Evolutionary conservation across 2,797 vertebrate genomes (phyloP).

Genomic region (Tinamus major): DNA sequence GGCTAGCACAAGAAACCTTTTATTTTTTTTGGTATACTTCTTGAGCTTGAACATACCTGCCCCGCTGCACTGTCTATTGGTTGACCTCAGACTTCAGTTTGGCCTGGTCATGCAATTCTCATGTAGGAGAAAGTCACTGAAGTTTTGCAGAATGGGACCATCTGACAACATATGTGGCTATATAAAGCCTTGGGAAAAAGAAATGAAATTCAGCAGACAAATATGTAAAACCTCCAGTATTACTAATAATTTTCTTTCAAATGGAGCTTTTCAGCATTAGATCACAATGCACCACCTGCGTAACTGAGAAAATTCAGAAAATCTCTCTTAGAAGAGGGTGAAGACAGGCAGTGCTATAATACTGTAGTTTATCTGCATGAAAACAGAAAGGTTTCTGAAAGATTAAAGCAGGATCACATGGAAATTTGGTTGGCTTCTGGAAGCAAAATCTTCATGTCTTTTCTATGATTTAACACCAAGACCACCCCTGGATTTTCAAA

Average conservation of each 20-base stretch:
- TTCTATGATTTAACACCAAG: background rate
- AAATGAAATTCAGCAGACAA: background rate
- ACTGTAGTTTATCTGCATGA: background rate
- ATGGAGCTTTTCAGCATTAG: background rate
- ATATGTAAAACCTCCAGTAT: background rate
- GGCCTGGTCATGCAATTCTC: background rate
- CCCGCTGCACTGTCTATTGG: background rate
- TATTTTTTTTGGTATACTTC: constrained; percentile 10
- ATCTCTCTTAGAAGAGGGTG: background rate
- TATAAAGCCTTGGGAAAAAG: background rate
- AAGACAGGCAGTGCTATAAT: background rate
- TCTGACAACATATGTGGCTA: background rate
- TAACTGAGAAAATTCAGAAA: background rate
- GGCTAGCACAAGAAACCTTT: background rate
- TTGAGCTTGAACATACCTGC: background rate
- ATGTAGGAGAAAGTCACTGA: background rate
- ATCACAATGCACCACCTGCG: background rate
- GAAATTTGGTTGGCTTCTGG: background rate
- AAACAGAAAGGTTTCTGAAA: background rate
- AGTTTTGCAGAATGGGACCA: background rate
- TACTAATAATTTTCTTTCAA: background rate
- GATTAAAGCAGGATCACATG: background rate
- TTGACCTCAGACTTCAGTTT: constrained; percentile 1
- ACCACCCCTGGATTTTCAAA: background rate
- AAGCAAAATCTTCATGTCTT: background rate